These are phyloP conservation scores for Ceratoteleas bidentatus DNA, from an alignment of 1,140 invertebrate species.

Conservation along the genomic window DNA sequence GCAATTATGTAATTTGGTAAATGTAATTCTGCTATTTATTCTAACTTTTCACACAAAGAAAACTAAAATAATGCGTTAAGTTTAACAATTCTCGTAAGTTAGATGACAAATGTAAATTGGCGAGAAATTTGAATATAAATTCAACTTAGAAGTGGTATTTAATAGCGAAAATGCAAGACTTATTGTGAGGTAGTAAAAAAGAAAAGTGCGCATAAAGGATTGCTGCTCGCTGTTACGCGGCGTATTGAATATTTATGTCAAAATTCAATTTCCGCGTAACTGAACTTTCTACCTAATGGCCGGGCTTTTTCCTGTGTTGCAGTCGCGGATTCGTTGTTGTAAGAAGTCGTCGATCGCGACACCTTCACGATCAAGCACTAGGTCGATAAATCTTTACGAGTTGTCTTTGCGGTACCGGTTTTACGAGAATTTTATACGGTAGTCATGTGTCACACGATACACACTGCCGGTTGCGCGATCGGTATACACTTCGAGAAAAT, in stretches of 20 bases:
- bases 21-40: neutral
- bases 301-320: conserved; percentile 32
- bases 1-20: neutral
- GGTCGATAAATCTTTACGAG: conserved; percentile 66
- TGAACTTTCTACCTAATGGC: conserved; percentile 50
- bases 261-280: conserved; percentile 46
- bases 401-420: conserved; percentile 66
- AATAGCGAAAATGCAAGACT: too few relatives aligned
- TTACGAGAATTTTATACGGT: conserved; percentile 67
- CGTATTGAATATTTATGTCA: conserved; percentile 46
- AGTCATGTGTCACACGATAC: conserved; percentile 44
- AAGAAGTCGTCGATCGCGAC: conserved; percentile 60
- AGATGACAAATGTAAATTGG: too few relatives aligned
- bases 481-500: conserved; percentile 35
- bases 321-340: conserved; percentile 33
- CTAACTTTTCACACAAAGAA: neutral
- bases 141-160: too few relatives aligned
- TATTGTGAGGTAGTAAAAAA: too few relatives aligned
- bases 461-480: conserved; percentile 36
- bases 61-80: too few relatives aligned
- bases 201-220: neutral
- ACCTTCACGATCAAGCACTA: conserved; percentile 47
- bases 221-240: conserved; percentile 5
- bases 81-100: too few relatives aligned
- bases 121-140: too few relatives aligned